Base-by-base conservation (phyloP, 2,888 invertebrate genomes). In the Lysandra coridon region DNA sequence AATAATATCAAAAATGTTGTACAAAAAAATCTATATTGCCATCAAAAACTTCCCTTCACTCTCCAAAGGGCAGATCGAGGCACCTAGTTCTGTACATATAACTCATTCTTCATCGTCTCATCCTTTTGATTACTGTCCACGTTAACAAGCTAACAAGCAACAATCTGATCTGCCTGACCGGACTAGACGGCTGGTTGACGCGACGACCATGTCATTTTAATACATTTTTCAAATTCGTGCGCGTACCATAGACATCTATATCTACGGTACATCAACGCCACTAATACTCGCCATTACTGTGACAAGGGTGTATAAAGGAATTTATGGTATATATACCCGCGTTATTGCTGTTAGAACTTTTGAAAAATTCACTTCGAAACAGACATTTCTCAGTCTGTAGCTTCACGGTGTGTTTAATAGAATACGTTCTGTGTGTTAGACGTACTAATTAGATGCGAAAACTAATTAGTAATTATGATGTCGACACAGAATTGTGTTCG, bases 141-240 rank as follows among this genome's bases (percentile, higher is more conserved):
- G 1, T 40, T 6, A 40, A 40, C 40, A 40, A 40, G 1, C 40
- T 4, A 40, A 40, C 40, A 40, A 40, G 40, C 40, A 40, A 2
- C 33, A 33, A 33, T 33, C 33, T 33, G 0, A 40, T 40, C 40
- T 40, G 40, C 5, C 40, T 40, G 6, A 40, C 5, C 40, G 5
- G 40, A 40, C 40, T 40, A 40, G 40, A 1, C 40, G 40, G 40
- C 40, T 40, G 40, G 40, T 40, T 40, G 40, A 40, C 40, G 40
- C 40, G 6, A 40, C 5, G 40, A 5, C 40, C 40, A 40, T 40
- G 6, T 40, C 40, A 40, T 40, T 53, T 53, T 53, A 53, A 53
- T 12, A 78, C 80, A 80, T n/a, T n/a, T 80, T 81, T 40, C 5
- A 40, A 40, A 44, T 44, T 40, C 40, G 44, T 44, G 10, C 44